These are phyloP conservation scores for Montifringilla adamsi DNA, from an alignment of 2,113 vertebrate genomes.

Conservation along the genomic window DNA sequence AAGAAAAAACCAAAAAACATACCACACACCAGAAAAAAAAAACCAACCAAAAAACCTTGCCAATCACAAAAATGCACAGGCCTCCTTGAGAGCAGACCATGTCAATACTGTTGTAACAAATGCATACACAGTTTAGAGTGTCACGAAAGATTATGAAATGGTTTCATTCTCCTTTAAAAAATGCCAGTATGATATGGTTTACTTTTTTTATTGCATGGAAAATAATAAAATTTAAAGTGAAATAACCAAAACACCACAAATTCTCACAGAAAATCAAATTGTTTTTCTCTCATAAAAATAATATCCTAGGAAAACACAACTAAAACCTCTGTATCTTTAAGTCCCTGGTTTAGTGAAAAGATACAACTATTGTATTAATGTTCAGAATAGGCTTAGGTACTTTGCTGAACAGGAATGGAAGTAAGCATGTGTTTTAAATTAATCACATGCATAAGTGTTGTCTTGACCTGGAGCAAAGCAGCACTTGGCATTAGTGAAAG, in stretches of 20 bases:
- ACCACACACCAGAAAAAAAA: too few species aligned
- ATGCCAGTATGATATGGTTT: not conserved
- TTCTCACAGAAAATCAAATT: not conserved
- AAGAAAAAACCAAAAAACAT: too few species aligned
- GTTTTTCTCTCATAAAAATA: not conserved
- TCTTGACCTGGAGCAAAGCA: slow-evolving; percentile 18
- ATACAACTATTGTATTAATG: not conserved
- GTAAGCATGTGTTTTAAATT: slow-evolving; percentile 16
- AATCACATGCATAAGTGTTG: not conserved
- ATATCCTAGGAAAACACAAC: not conserved
- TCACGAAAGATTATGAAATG: not conserved
- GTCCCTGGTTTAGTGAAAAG: not conserved
- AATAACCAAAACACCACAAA: not conserved
- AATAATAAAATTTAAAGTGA: not conserved
- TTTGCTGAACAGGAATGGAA: not conserved
- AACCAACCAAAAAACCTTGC: too few species aligned
- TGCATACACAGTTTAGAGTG: not conserved
- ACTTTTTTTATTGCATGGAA: not conserved
- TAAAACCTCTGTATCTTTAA: not conserved
- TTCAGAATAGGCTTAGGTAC: not conserved
- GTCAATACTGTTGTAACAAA: not conserved
- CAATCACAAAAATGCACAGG: not conserved
- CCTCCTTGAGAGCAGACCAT: not conserved
- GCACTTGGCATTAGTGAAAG: not conserved
- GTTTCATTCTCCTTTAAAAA: not conserved